Base-by-base conservation (phyloP, 2,888 invertebrate species). In the Lobophora halterata region DNA sequence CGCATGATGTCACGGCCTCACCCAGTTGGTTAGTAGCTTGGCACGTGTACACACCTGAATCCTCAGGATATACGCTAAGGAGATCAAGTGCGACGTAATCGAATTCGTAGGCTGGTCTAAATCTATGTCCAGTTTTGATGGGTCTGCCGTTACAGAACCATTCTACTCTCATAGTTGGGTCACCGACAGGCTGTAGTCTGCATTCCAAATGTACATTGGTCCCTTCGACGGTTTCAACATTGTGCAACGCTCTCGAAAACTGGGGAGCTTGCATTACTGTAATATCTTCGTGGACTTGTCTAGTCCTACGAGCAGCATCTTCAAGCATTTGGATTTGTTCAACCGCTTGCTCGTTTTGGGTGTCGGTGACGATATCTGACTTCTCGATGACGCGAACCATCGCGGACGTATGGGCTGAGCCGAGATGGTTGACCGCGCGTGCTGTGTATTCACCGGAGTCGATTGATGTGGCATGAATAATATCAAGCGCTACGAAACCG, bases 141-240 rank as follows among this genome's bases (percentile, higher is more conserved):
- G 98, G 96, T 51, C 93, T 90, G 9, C 97, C 98, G 73, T 99
- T 97, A 41, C 96, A 96, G 73, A 96, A 95, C 99, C 99, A 99
- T 52, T 97, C 97, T 33, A 97, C 94, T 71, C 91, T 92, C 96
- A 97, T 96, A 3, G 93, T 92, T n/a, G 94, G 91, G 75, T 97
- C 97, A 10, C 96, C 96, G 26, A 97, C 94, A 1, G 97, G 97
- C 70, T 96, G 95, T 40, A 97, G 88, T 43, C 97, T 92, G 66
- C 96, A 96, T 82, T 97, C 97, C 71, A 97, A 89, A 69, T 97
- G 97, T 5, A 97, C 94, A 66, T 97, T 97, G 0, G 95, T 95
- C 24, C 96, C 93, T 81, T 97, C 97, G 35, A 96, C 89, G 0
- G 95, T 96, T 77, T 97, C 96, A 55, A 96, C 92, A 63, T 96